Conservation (phyloP, 2,888 invertebrate species). For the Deroplatys truncata region DNA sequence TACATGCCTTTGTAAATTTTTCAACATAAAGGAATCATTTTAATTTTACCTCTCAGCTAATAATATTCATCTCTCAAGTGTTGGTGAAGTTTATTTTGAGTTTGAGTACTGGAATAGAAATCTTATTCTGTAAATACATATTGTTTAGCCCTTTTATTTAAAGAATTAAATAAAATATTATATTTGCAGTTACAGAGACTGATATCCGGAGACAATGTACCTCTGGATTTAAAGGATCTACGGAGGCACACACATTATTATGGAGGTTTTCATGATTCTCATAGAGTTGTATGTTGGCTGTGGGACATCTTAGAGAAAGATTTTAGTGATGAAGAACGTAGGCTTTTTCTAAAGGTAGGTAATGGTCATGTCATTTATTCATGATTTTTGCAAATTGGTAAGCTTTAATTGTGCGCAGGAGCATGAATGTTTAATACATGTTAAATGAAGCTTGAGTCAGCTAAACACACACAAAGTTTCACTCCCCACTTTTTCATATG, state of each 20-base stretch:
- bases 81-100: neutral
- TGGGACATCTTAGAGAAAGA: constrained; percentile 98
- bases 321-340: constrained; percentile 86
- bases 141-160: too few relatives aligned
- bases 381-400: neutral
- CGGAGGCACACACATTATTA: constrained; percentile 95
- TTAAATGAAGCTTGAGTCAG: too few relatives aligned
- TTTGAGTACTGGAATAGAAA: too few relatives aligned
- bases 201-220: constrained; percentile 93
- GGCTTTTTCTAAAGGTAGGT: constrained; percentile 85
- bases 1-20: too few relatives aligned
- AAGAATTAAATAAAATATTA: too few relatives aligned
- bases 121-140: too few relatives aligned
- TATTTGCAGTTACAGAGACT: constrained; percentile 73
- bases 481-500: too few relatives aligned
- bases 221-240: constrained; percentile 82
- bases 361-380: neutral
- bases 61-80: neutral
- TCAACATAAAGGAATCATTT: too few relatives aligned
- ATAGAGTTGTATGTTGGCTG: constrained; percentile 95
- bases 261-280: constrained; percentile 98
- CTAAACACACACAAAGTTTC: too few relatives aligned
- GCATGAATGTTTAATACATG: too few relatives aligned
- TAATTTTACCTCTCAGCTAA: too few relatives aligned
- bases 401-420: too few relatives aligned